Evolutionary conservation across 2,888 invertebrate species (phyloP), one percentile per base, ranked within the genome.

Genomic region (Agrochola circellaris): DNA sequence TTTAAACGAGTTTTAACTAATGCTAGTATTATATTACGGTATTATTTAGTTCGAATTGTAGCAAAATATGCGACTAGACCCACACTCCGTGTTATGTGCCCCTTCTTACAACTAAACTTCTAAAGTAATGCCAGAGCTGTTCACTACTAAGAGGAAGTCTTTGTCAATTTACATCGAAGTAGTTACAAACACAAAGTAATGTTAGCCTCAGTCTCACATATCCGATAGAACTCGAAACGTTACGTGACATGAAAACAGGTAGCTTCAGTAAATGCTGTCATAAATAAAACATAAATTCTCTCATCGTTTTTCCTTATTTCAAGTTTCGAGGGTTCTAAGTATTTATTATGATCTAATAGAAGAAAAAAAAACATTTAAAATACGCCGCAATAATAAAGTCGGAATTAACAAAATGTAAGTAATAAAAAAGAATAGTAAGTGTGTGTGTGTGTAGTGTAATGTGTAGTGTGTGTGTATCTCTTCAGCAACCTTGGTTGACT

Each of bases 221-320:
- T 78, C n/a, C 17, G 30, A 45, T 42, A n/a, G 42, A 42, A 65
- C 30, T 38, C 56, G 4, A 51, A 78, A 26, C 0, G 34, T 17
- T 26, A 71, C 56, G 70, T 65, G 70, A 45, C 23, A 17, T 34
- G 70, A 70, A 62, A 61, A 20, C 42, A 58, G 78, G n/a, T 45
- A 45, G 45, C 45, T 4, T 13, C 9, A 45, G 45, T 45, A 45
- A 45, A 45, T 45, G 45, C 45, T 45, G 3, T 45, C 13, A 45
- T 45, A 45, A 45, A 45, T 45, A 45, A 13, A 45, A 45, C 2
- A 45, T 13, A 45, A 45, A 45, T 20, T 51, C 17, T 45, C 0
- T 45, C 34, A 23, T 61, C 13, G 11, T 20, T 34, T 75, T 75
- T 51, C 23, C 23, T 38, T 34, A 3, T 26, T 45, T 45, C 11